Conservation (phyloP, 53 echinoderm and acorn worm genomes). For the Henricia sp. region DNA sequence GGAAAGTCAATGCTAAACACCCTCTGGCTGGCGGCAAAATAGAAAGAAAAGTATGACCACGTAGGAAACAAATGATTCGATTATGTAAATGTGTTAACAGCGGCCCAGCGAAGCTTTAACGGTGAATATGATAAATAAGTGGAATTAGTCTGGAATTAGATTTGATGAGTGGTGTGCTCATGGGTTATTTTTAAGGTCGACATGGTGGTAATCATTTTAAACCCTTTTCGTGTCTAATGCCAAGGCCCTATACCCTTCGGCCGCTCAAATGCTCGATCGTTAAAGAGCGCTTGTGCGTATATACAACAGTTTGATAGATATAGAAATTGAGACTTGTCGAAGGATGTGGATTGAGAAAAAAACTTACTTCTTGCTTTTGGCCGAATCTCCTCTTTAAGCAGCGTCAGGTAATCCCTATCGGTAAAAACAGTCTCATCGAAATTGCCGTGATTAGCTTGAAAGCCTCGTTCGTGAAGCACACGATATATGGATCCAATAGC, state of each 20-base stretch:
- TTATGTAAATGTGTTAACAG: slow-evolving; percentile 46
- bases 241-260: neutral
- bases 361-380: slow-evolving; percentile 82
- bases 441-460: slow-evolving; percentile 47
- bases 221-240: slow-evolving; percentile 15
- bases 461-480: neutral
- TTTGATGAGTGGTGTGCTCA: too few species aligned
- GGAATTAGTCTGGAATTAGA: too few species aligned
- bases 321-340: neutral
- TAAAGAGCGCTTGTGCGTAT: slow-evolving; percentile 9
- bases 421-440: slow-evolving; percentile 51
- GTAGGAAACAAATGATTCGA: slow-evolving; percentile 31
- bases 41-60: slow-evolving; percentile 18
- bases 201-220: neutral
- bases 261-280: slow-evolving; percentile 30
- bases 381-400: slow-evolving; percentile 49
- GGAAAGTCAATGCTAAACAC: neutral
- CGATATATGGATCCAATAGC: slow-evolving; percentile 49
- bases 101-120: slow-evolving; percentile 2
- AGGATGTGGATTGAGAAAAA: neutral
- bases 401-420: slow-evolving; percentile 55
- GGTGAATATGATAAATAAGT: too few species aligned
- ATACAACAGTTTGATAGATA: neutral
- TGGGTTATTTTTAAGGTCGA: slow-evolving; percentile 19
- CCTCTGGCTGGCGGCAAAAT: neutral